Evolutionary conservation across 2,797 vertebrate species (phyloP).

Genomic region (Sebastes matsubarae): DNA sequence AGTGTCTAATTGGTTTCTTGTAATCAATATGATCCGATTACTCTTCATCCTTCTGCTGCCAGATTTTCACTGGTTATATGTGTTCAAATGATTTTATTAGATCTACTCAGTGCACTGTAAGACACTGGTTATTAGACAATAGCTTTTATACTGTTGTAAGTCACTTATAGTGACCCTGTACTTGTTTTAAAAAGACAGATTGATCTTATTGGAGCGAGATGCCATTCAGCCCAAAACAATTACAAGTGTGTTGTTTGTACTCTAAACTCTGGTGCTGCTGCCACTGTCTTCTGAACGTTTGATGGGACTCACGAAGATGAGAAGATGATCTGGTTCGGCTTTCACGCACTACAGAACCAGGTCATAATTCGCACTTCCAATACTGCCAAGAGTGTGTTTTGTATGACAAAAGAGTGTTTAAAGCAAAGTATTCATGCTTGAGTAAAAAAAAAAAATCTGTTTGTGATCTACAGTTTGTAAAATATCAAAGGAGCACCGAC

Average conservation of each 20-base stretch:
- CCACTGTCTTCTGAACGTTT: constrained; percentile 66
- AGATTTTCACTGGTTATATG: constrained; percentile 75
- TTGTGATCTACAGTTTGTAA: constrained; percentile 72
- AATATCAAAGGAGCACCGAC: constrained; percentile 63
- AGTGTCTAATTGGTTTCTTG: constrained; percentile 77
- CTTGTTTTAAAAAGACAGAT: constrained; percentile 62
- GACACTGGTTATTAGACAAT: constrained; percentile 71
- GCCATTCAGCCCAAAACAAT: constrained; percentile 66
- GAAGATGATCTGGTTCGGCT: constrained; percentile 61
- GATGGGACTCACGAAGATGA: constrained; percentile 53
- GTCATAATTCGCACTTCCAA: constrained; percentile 73
- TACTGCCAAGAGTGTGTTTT: constrained; percentile 79
- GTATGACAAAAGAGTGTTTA: constrained; percentile 70
- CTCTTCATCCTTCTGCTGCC: constrained; percentile 76
- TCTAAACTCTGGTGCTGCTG: constrained; percentile 75
- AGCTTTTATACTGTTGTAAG: constrained; percentile 77
- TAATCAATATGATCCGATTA: constrained; percentile 72
- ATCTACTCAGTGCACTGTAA: constrained; percentile 74
- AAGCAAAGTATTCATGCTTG: constrained; percentile 52
- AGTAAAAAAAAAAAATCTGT: constrained; percentile 35
- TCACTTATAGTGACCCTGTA: constrained; percentile 68
- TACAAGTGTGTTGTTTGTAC: constrained; percentile 65
- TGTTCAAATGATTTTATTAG: constrained; percentile 75
- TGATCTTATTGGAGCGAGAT: constrained; percentile 59
- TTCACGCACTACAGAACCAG: constrained; percentile 54